phyloP scores from a whole-genome alignment of 2,113 vertebrate species.

The Etheostoma cragini region DNA sequence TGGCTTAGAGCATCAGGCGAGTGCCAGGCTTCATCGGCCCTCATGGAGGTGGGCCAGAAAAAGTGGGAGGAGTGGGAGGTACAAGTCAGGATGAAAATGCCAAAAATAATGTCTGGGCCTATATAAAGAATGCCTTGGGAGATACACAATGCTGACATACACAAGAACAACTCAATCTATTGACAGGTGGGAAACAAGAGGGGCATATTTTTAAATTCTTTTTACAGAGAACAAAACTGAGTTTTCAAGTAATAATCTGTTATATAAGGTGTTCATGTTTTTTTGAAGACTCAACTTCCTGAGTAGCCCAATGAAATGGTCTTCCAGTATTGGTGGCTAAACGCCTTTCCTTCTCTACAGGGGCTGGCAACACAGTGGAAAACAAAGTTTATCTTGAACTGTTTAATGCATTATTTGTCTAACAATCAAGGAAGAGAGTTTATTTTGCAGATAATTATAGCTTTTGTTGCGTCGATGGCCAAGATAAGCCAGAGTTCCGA shows the following conservation, averaged over 20 bases:
- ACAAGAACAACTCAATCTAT: slow-evolving; percentile 52
- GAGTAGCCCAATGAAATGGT: slow-evolving; percentile 44
- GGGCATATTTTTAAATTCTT: slow-evolving; percentile 21
- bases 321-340: slow-evolving; percentile 49
- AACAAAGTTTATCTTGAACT: slow-evolving; percentile 76
- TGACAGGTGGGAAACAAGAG: slow-evolving; percentile 48
- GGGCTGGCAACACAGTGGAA: slow-evolving; percentile 51
- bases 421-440: slow-evolving; percentile 80
- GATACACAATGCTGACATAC: slow-evolving; percentile 72
- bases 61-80: slow-evolving; percentile 60
- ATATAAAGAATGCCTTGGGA: slow-evolving; percentile 68
- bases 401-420: slow-evolving; percentile 82
- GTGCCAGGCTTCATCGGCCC: slow-evolving; percentile 82
- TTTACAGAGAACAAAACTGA: slow-evolving; percentile 47
- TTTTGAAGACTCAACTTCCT: slow-evolving; percentile 52
- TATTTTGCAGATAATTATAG: slow-evolving; percentile 83
- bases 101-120: slow-evolving; percentile 77
- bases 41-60: slow-evolving; percentile 74
- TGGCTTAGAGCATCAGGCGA: slow-evolving; percentile 77
- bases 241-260: slow-evolving; percentile 56
- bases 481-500: slow-evolving; percentile 81
- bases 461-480: slow-evolving; percentile 80
- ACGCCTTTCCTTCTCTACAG: slow-evolving; percentile 36
- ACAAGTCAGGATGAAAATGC: slow-evolving; percentile 54
- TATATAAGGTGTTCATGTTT: slow-evolving; percentile 65